Conservation (phyloP, 2,888 invertebrate genomes). For the Spisula solida region DNA sequence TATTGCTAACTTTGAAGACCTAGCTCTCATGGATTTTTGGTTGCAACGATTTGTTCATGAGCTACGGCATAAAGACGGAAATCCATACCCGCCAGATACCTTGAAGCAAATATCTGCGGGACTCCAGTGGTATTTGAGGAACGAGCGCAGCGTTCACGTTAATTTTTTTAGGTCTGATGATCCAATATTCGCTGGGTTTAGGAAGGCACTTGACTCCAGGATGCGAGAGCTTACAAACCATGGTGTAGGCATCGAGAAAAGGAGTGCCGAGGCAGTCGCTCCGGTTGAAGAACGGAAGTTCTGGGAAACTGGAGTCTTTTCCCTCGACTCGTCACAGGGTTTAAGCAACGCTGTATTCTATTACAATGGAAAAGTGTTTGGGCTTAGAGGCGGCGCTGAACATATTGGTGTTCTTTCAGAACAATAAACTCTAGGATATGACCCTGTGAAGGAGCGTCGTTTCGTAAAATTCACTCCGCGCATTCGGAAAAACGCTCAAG, state of each 20-base stretch:
- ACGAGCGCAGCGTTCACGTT: too few relatives aligned
- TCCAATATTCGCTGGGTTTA: neutral
- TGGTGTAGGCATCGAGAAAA: neutral
- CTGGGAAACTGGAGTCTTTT: conserved; percentile 19
- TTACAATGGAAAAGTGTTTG: conserved; percentile 40
- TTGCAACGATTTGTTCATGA: too few relatives aligned
- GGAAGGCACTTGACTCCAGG: conserved; percentile 6
- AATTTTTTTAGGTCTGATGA: too few relatives aligned
- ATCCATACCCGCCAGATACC: too few relatives aligned
- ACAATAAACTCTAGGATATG: conserved; percentile 1
- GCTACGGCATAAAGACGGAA: too few relatives aligned
- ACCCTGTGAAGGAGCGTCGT: neutral
- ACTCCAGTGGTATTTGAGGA: too few relatives aligned
- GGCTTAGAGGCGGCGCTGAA: conserved; percentile 28
- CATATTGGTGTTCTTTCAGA: neutral
- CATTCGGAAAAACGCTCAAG: conserved; percentile 28
- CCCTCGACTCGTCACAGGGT: neutral
- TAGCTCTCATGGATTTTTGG: too few relatives aligned
- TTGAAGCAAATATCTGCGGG: too few relatives aligned
- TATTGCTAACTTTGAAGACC: too few relatives aligned
- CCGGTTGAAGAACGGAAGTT: neutral
- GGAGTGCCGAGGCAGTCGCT: conserved; percentile 25
- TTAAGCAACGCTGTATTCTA: conserved; percentile 43
- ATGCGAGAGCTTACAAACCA: conserved; percentile 22
- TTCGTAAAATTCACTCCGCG: conserved; percentile 20